Conservation (phyloP, 35 echinoderm and acorn worm genomes). For the Ophioderma brevispina region DNA sequence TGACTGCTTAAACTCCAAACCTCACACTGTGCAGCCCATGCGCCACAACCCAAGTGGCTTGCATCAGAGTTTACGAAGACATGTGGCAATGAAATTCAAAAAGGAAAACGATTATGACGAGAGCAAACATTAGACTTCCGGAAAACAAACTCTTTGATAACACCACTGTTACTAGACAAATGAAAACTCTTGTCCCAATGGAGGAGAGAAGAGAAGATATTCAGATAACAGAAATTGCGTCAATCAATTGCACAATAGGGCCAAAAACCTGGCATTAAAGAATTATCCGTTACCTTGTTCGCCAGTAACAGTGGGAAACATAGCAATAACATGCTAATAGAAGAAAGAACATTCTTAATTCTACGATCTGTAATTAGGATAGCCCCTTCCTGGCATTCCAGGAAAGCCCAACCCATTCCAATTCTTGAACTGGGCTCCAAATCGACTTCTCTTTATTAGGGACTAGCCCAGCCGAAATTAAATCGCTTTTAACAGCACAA, state of each 20-base stretch:
- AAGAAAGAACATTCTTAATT: not conserved
- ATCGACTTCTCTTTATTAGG: not conserved
- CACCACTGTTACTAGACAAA: not conserved
- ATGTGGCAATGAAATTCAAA: not conserved
- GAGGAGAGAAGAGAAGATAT: not conserved
- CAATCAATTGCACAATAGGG: not conserved
- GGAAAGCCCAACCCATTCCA: not conserved
- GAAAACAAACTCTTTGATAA: not conserved
- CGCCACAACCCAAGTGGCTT: not conserved
- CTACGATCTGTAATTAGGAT: not conserved
- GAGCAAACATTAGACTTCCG: not conserved
- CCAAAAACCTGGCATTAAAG: not conserved
- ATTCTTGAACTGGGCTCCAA: not conserved
- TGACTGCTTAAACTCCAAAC: not conserved
- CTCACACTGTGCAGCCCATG: not conserved
- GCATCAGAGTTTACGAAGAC: not conserved
- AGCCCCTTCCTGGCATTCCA: not conserved
- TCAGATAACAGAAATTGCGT: not conserved
- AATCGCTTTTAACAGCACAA: not conserved
- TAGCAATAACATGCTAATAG: not conserved
- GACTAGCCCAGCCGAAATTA: not conserved
- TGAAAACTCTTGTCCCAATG: not conserved
- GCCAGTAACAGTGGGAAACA: not conserved
- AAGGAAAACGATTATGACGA: not conserved
- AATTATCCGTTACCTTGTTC: not conserved